These are phyloP conservation scores for Dasypus novemcinctus DNA, from an alignment of 2,113 vertebrate genomes.

Conservation along the genomic window DNA sequence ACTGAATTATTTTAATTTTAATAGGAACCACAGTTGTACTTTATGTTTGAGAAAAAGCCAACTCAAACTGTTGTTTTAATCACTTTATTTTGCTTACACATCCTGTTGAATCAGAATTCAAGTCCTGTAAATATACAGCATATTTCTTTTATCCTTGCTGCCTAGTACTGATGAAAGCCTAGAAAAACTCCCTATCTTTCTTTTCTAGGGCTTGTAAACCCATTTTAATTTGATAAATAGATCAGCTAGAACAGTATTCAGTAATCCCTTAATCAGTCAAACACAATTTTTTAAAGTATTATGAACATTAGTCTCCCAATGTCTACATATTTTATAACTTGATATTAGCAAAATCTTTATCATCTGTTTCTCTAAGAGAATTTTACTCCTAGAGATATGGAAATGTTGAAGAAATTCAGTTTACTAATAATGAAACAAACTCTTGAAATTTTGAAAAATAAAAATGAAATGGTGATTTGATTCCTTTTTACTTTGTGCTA, in stretches of 20 bases:
- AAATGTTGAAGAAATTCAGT: slow-evolving; percentile 37
- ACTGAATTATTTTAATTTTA: slow-evolving; percentile 55
- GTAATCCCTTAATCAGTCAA: not conserved
- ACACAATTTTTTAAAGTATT: not conserved
- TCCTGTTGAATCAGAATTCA: slow-evolving; percentile 67
- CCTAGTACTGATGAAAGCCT: not conserved
- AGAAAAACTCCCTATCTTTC: slow-evolving; percentile 11
- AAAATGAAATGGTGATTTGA: slow-evolving; percentile 2
- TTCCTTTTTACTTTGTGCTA: not conserved
- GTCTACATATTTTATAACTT: slow-evolving; percentile 28
- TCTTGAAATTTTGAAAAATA: slow-evolving; percentile 37
- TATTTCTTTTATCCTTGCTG: slow-evolving; percentile 13
- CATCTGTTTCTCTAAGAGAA: not conserved
- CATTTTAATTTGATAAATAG: slow-evolving; percentile 43
- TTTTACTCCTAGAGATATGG: not conserved
- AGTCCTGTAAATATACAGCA: slow-evolving; percentile 67
- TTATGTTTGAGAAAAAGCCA: slow-evolving; percentile 73
- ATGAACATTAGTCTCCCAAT: not conserved
- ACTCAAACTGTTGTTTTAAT: slow-evolving; percentile 67
- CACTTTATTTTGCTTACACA: slow-evolving; percentile 69
- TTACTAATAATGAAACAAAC: slow-evolving; percentile 4
- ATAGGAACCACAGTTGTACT: slow-evolving; percentile 62
- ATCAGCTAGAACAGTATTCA: not conserved
- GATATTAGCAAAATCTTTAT: slow-evolving; percentile 15
- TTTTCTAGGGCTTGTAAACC: not conserved